These are phyloP conservation scores for Oreonectes daqikongensis DNA, from an alignment of 2,797 vertebrate species.

Conservation along the genomic window DNA sequence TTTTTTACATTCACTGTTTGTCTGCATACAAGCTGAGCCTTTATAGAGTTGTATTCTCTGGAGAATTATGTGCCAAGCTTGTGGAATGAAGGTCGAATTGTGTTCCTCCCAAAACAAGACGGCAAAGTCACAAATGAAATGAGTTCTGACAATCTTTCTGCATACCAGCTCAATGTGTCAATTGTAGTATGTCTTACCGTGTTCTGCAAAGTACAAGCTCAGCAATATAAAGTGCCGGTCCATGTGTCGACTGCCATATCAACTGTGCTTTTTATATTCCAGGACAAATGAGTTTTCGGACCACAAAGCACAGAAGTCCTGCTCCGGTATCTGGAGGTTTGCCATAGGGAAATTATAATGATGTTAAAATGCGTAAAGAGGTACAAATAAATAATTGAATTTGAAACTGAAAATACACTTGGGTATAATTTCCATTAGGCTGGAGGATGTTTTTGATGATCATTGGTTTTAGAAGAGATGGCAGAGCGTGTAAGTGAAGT, in stretches of 20 bases:
- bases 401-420: constrained; percentile 6
- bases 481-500: not conserved
- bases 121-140: constrained; percentile 52
- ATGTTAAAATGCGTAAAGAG: constrained; percentile 22
- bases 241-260: constrained; percentile 24
- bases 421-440: not conserved
- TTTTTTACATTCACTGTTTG: not conserved
- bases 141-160: constrained; percentile 55
- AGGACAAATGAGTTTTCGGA: constrained; percentile 35
- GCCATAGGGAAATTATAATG: constrained; percentile 38
- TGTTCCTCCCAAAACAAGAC: constrained; percentile 50
- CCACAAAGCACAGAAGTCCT: constrained; percentile 39
- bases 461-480: not conserved
- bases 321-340: constrained; percentile 3
- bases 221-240: constrained; percentile 34
- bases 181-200: constrained; percentile 16
- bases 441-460: not conserved
- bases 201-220: constrained; percentile 40
- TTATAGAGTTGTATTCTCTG: constrained; percentile 36
- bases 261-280: constrained; percentile 17
- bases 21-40: constrained; percentile 6
- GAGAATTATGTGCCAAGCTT: constrained; percentile 25
- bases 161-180: constrained; percentile 38
- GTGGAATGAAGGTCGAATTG: constrained; percentile 43
- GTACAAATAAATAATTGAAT: constrained; percentile 29